Percentiles rank a stretch among this genome's conserved stretches.
Evolutionary conservation across 2,113 vertebrate genomes (phyloP).

Genomic region (Scopus umbretta): DNA sequence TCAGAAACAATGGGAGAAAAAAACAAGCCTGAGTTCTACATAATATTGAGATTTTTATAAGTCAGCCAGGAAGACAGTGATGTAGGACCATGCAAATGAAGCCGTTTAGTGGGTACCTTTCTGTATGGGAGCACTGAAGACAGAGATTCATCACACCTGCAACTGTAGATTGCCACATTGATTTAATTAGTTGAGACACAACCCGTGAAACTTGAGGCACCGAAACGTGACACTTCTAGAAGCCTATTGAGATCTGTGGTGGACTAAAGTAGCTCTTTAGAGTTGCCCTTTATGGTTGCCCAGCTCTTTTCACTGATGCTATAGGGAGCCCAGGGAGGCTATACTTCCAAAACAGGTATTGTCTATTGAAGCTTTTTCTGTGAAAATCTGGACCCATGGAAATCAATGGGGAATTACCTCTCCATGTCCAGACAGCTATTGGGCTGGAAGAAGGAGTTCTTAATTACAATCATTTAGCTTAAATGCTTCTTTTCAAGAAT

Average conservation of each 20-base stretch:
- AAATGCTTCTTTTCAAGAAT: constrained; percentile 18
- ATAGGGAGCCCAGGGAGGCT: background rate
- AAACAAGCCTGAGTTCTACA: background rate
- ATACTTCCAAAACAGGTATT: background rate
- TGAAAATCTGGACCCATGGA: background rate
- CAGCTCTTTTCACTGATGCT: background rate
- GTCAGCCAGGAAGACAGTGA: background rate
- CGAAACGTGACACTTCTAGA: background rate
- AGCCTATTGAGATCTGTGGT: background rate
- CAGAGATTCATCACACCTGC: background rate
- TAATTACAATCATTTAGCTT: constrained; percentile 19
- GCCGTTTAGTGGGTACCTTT: background rate
- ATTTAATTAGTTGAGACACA: background rate
- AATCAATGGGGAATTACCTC: background rate
- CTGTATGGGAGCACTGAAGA: background rate
- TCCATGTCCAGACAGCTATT: background rate
- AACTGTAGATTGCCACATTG: background rate
- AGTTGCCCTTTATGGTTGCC: background rate
- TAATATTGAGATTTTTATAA: background rate
- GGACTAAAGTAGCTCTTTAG: background rate
- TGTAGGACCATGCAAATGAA: background rate
- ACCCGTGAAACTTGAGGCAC: background rate
- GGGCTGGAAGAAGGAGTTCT: background rate
- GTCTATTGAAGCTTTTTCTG: background rate
- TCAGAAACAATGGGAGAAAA: background rate